phyloP scores from a whole-genome alignment of 23 tunicate genomes.

The Botrylloides violaceus region DNA sequence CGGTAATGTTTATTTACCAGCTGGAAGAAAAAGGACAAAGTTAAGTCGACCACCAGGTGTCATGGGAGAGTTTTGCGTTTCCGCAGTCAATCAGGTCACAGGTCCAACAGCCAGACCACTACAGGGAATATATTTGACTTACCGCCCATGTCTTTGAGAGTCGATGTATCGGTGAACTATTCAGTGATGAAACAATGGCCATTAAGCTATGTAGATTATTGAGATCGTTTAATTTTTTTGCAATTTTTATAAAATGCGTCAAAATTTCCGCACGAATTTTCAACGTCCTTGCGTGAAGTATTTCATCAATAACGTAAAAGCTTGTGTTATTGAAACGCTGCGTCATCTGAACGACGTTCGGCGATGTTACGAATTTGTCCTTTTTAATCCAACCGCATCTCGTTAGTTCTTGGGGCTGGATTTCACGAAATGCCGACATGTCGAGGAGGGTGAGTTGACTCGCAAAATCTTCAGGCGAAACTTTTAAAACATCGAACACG shows the following conservation, averaged over 20 bases:
- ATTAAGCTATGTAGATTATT: slow-evolving; percentile 94
- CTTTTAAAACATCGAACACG: slow-evolving; percentile 83
- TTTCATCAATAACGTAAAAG: slow-evolving; percentile 88
- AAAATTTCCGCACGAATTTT: slow-evolving; percentile 77
- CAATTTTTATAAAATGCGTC: slow-evolving; percentile 70
- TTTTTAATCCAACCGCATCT: slow-evolving; percentile 92
- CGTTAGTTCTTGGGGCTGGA: slow-evolving; percentile 64
- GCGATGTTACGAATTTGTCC: slow-evolving; percentile 62
- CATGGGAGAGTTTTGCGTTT: neutral
- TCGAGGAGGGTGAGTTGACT: slow-evolving; percentile 84
- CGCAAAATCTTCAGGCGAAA: slow-evolving; percentile 85
- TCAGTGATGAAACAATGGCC: slow-evolving; percentile 88
- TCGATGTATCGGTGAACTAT: slow-evolving; percentile 69
- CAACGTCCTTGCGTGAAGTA: slow-evolving; percentile 58
- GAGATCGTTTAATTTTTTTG: slow-evolving; percentile 84
- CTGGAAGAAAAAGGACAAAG: too few species aligned
- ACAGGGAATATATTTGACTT: too few species aligned
- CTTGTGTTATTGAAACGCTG: slow-evolving; percentile 93
- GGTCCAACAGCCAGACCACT: too few species aligned
- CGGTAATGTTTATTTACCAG: slow-evolving; percentile 46
- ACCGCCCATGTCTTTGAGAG: slow-evolving; percentile 97
- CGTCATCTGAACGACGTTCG: slow-evolving; percentile 91
- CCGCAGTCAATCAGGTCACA: too few species aligned
- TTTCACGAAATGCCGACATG: slow-evolving; percentile 50
- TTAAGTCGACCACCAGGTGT: too few species aligned